These are phyloP conservation scores for Mastomys coucha DNA, from an alignment of 2,113 vertebrate species.

Conservation along the genomic window DNA sequence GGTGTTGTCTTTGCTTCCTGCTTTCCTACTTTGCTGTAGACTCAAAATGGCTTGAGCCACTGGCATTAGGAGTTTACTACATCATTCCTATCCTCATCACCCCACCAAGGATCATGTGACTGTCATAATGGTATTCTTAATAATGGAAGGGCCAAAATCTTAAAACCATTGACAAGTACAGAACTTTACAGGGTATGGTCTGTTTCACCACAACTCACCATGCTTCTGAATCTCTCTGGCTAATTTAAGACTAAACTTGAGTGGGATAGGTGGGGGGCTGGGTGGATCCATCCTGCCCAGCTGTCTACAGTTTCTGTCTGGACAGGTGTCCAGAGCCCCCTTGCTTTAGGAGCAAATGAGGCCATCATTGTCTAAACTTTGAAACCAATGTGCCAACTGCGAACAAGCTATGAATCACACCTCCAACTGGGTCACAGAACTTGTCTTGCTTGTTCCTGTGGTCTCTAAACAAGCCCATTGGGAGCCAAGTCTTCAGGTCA, in stretches of 20 bases:
- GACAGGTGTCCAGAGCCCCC: background rate
- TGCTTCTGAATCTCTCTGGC: background rate
- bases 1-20: background rate
- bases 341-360: background rate
- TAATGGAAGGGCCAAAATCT: background rate
- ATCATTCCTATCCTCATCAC: background rate
- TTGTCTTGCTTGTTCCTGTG: rapidly evolving
- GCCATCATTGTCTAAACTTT: background rate
- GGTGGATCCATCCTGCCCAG: background rate
- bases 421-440: background rate
- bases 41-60: background rate
- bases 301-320: background rate
- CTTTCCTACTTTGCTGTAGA: background rate
- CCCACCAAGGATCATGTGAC: background rate
- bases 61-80: background rate
- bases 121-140: background rate
- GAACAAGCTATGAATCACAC: background rate
- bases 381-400: too few species aligned
- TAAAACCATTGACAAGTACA: background rate
- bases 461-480: background rate
- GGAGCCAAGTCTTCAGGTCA: background rate
- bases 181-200: background rate
- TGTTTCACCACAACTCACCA: background rate
- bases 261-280: too few species aligned
- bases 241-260: background rate